phyloP scores from a whole-genome alignment of 1,140 invertebrate genomes.

The Pseudobourletiella spinata region DNA sequence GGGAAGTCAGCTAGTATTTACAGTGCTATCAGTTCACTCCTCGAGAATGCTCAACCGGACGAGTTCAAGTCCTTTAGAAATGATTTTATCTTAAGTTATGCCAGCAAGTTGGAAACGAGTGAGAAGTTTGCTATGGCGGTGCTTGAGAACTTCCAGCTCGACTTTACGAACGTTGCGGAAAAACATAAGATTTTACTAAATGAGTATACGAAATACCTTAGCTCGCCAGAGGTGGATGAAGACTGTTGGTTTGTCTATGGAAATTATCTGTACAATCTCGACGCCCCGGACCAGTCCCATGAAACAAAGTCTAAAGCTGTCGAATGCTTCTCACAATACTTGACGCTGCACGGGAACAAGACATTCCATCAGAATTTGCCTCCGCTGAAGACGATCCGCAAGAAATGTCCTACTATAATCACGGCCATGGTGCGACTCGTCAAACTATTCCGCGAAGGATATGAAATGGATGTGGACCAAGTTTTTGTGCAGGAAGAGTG shows the following conservation, averaged over 20 bases:
- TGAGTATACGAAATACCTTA: neutral
- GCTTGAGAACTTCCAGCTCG: neutral
- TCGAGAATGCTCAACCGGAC: neutral
- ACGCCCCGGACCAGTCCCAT: neutral
- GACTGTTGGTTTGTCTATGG: constrained; percentile 16
- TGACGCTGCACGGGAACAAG: neutral
- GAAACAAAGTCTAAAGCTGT: neutral
- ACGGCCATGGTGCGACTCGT: constrained; percentile 5
- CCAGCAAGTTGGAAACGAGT: neutral
- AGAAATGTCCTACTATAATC: neutral
- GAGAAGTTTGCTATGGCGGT: neutral
- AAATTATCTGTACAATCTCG: constrained; percentile 11
- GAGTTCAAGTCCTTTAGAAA: neutral
- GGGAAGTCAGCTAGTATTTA: neutral
- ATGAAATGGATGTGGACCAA: neutral
- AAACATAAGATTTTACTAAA: neutral
- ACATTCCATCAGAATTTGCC: neutral
- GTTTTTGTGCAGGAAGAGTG: constrained; percentile 9
- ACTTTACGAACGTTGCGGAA: neutral
- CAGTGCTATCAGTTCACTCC: neutral
- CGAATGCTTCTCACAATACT: constrained; percentile 10
- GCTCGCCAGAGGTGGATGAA: neutral
- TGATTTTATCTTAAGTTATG: neutral
- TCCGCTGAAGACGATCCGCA: neutral
- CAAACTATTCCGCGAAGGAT: constrained; percentile 1